Base-by-base conservation (phyloP, 2,797 vertebrate species). In the Garrulus glandarius region DNA sequence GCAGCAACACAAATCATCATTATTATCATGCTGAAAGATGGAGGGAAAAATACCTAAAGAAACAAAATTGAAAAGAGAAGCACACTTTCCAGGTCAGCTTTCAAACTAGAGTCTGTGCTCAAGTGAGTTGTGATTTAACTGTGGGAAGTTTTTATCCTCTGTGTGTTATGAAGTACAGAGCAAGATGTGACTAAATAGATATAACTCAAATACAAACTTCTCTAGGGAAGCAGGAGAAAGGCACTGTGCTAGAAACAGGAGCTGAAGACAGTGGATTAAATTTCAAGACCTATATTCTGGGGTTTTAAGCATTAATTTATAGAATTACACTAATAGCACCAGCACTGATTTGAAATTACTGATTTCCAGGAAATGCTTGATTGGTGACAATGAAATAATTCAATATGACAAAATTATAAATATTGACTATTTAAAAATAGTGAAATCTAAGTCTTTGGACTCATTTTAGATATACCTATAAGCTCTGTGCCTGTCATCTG, bases 1-100 rank as follows among this genome's bases (percentile, higher is more conserved):
- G 77, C 85, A 82, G 83, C 55, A 92, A 89, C 78, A 95, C 87
- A 95, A 88, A 94, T 87, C 88, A 93, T 90, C 50, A 12, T 92
- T 90, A 87, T 89, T 91, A 90, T 69, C 52, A 67, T 80, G 63
- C 70, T 79, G 59, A 92, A 90, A 92, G 94, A 92, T 15, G 68
- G 82, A 91, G 43, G 61, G 76, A 41, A 92, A 92, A 95, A 89
- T 61, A 95, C 23, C 80, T 75, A 52, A 85, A 87, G 88, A 89
- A 89, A 55, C 8, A 46, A 81, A 97, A 94, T 3, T 86, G 74
- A 79, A 94, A 90, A 92, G 77, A 17, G 36, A 94, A 84, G 47
- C 10, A 69, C 3, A 9, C 21, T 95, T 95, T 88, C 65, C 90
- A 87, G 83, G 70, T 89, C 90, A 89, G 53, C 3, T 6, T 79